Evolutionary conservation across 2,888 invertebrate species (phyloP).

Genomic region (Apodemia hepburni): DNA sequence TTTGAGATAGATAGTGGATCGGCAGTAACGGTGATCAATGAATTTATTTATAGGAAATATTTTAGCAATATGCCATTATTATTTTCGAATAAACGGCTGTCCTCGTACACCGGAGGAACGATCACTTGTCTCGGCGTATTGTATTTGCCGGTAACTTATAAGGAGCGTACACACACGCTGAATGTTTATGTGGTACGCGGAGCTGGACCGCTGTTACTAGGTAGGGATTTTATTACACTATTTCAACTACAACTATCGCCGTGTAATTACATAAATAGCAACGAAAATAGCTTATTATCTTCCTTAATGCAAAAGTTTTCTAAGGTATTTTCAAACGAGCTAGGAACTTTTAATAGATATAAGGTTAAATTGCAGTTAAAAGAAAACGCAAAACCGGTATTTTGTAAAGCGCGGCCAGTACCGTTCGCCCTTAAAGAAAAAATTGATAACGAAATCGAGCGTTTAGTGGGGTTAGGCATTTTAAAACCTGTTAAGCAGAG

Average conservation of each 20-base stretch:
- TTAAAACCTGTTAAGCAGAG: conserved; percentile 25
- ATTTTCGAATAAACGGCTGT: no score
- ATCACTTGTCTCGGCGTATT: conserved; percentile 14
- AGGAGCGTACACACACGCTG: not conserved
- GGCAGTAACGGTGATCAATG: no score
- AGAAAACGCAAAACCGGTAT: conserved; percentile 28
- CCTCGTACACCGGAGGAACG: conserved; percentile 19
- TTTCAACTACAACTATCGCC: conserved; percentile 16
- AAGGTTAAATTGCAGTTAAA: conserved; percentile 27
- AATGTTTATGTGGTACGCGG: no score
- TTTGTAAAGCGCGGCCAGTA: conserved; percentile 26
- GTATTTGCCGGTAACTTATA: conserved; percentile 14
- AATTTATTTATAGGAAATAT: no score
- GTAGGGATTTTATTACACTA: conserved; percentile 20
- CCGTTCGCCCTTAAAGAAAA: conserved; percentile 26
- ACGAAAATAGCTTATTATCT: not conserved
- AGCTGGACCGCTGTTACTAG: conserved; percentile 13
- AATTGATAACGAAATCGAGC: conserved; percentile 24
- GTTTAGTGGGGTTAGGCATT: conserved; percentile 21
- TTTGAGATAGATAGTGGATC: conserved; percentile 16
- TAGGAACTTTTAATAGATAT: conserved; percentile 19
- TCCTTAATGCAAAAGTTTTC: not conserved
- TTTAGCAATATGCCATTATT: no score
- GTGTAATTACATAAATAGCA: conserved; percentile 1
- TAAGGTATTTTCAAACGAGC: not conserved